Percentiles rank a stretch among this genome's conserved stretches.
These are phyloP conservation scores for Nyctibius bracteatus DNA, from an alignment of 2,113 vertebrate species.

Conservation along the genomic window DNA sequence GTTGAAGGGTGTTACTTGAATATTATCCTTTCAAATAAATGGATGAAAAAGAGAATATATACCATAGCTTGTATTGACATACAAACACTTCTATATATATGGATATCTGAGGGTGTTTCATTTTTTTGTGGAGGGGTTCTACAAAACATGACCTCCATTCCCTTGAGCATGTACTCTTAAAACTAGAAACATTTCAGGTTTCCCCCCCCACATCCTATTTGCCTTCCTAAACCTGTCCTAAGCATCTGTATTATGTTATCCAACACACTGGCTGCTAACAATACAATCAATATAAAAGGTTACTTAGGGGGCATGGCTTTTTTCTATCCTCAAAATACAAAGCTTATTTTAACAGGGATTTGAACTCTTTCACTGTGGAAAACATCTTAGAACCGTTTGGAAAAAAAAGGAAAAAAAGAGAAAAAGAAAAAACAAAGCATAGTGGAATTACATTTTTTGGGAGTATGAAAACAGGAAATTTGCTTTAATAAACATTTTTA, in stretches of 20 bases:
- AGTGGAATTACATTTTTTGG: not conserved
- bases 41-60: conserved; percentile 10
- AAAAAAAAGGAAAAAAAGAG: not conserved
- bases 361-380: not conserved
- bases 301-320: not conserved
- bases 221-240: conserved; percentile 43
- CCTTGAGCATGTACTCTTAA: not conserved
- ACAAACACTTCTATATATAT: not conserved
- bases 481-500: not conserved
- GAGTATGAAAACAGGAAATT: not conserved
- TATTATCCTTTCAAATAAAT: conserved; percentile 31
- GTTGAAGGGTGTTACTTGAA: not conserved
- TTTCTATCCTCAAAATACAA: not conserved
- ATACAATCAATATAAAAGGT: conserved; percentile 52
- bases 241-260: conserved; percentile 61
- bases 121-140: conserved; percentile 31
- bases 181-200: not conserved
- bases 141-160: conserved; percentile 19
- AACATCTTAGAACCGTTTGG: not conserved
- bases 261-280: conserved; percentile 57
- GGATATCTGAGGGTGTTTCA: conserved; percentile 55
- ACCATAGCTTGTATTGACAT: conserved; percentile 20
- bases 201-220: fast-evolving
- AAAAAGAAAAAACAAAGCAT: not conserved
- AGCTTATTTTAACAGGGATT: not conserved